phyloP scores from a whole-genome alignment of 2,113 vertebrate genomes.

The Pyxicephalus adspersus region DNA sequence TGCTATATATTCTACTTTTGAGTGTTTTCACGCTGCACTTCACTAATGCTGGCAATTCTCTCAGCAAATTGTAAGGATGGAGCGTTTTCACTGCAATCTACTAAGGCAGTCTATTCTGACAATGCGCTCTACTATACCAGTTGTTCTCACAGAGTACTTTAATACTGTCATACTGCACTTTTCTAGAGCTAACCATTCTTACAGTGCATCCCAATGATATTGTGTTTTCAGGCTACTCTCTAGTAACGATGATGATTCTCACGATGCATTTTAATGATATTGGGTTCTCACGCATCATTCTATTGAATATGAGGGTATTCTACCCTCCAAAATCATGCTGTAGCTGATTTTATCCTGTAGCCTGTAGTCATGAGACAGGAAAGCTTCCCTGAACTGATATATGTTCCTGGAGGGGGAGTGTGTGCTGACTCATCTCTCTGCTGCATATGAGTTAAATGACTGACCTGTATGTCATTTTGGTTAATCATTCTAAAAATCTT shows the following conservation, averaged over 20 bases:
- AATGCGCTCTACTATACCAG: no score
- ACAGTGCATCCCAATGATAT: not conserved
- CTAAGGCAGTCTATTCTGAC: no score
- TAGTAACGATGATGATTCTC: not conserved
- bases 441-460: constrained; percentile 12
- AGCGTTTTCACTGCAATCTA: no score
- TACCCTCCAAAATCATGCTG: not conserved
- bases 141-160: no score
- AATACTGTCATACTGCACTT: no score
- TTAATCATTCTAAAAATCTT: constrained; percentile 39
- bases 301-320: constrained; percentile 5
- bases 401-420: constrained; percentile 27
- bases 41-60: no score
- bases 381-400: constrained; percentile 40
- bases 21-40: not conserved
- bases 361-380: constrained; percentile 14
- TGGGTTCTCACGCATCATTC: no score
- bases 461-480: constrained; percentile 33
- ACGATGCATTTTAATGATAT: not conserved
- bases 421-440: constrained; percentile 44
- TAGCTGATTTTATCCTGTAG: constrained; percentile 2
- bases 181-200: no score
- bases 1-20: not conserved
- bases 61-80: no score
- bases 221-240: not conserved